Evolutionary conservation across 2,888 invertebrate species (phyloP), one percentile per base, ranked within the genome.

Genomic region (Caenorhabditis virilis): DNA sequence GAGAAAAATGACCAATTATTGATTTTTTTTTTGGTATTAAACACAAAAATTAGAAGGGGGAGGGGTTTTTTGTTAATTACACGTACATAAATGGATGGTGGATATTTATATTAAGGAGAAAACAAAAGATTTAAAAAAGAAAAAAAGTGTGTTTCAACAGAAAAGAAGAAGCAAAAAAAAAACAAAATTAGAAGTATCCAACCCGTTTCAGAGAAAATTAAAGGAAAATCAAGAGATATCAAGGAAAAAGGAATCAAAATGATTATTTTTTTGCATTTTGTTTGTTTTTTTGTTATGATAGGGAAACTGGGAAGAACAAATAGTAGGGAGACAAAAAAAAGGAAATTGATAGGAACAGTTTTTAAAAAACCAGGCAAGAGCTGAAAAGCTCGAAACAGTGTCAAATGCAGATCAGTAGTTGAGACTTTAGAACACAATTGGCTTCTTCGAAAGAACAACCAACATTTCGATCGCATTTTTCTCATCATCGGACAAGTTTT

Each of bases 331-430:
- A 6, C 30, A 13, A 30, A 13, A 13, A 9, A 30, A 30, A 30
- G 6, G 6, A 30, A 30, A 30, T 9, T 9, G 6, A 13, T 9
- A 30, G 30, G 13, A 30, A 9, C 7, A 30, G 13, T 9, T 23
- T 13, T 23, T 11, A 42, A 42, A 23, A 23, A 23, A 42, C 15
- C 6, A 42, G 15, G 20, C 9, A 42, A 30, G 13, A 42, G 42
- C 42, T 42, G 23, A 42, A 42, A 20, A 42, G 42, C 42, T 15
- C 22, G 23, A 42, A 42, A 4, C 7, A n/a, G n/a, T n/a, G n/a
- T n/a, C n/a, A n/a, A 30, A 6, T 13, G 30, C 6, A 23, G 23
- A 42, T 42, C 15, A 42, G 23, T 7, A 42, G 23, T 23, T 18
- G 22, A 23, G 7, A 20, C n/a, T 20, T 42, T 42, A 42, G 20